Evolutionary conservation across 2,113 vertebrate genomes (phyloP), one percentile per base, ranked within the genome.

Genomic region (Brachirus orientalis): DNA sequence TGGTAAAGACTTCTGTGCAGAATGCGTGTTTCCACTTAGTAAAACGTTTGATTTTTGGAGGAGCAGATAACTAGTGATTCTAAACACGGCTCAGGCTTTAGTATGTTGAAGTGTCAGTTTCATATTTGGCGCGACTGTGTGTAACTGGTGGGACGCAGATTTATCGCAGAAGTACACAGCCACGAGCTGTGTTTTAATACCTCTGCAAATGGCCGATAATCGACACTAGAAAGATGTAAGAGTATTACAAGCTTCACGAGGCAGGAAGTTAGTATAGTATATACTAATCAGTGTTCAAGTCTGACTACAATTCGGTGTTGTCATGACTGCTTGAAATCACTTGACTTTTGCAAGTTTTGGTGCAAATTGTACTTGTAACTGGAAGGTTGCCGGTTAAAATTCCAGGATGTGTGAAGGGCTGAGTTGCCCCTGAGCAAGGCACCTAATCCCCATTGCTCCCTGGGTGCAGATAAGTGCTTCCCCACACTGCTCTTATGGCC

Each of bases 71-170:
- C 16, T 16, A 33, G n/a, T 35, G 35, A 28, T n/a, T 3, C 4
- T 7, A 17, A 52, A 13, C 38, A 5, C 12, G 18, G 38, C 9
- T 54, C 18, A 10, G 8, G 4, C 8, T 33, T 7, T 1, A 50
- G 41, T 55, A 61, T 38, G 37, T 55, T 35, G 22, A 28, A 4
- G 19, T 33, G 51, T 48, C 44, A n/a, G 8, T 9, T 33, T 38
- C 44, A 37, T 38, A 20, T 83, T 82, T 86, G 84, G 80, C 82
- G 77, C 84, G 74, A 11, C 69, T 38, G 19, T 35, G 28, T 33
- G 10, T 35, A 44, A 53, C 40, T 16, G 65, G 19, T 14, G 28
- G 54, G 36, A 68, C 16, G 8, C 18, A 19, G 36, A 69, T 36
- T 65, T 28, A 19, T 61, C 53, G 12, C 33, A 47, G 64, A 43